Evolutionary conservation across 35 echinoderm and acorn worm genomes (phyloP).

Genomic region (Heliocidaris tuberculata): DNA sequence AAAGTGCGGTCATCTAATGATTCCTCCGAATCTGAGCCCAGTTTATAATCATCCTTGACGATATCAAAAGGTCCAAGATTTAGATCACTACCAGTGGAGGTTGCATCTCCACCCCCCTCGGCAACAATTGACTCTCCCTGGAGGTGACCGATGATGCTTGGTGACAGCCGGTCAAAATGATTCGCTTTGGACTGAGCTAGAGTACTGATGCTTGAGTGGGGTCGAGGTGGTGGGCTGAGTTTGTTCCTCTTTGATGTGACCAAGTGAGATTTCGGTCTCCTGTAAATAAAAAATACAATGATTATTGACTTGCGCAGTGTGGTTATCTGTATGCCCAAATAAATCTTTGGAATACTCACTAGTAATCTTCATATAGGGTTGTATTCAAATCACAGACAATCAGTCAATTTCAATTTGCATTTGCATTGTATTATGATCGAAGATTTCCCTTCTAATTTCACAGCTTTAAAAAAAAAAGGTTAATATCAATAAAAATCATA

Average conservation of each 20-base stretch:
- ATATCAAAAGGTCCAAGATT: conserved; percentile 85
- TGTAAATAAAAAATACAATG: conserved; percentile 37
- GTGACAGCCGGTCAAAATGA: conserved; percentile 67
- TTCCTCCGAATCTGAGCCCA: conserved; percentile 43
- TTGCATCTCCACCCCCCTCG: conserved; percentile 47
- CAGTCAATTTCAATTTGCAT: no score
- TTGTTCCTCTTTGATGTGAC: conserved; percentile 41
- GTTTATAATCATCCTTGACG: conserved; percentile 54
- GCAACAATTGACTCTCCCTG: background rate
- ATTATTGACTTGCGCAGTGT: background rate
- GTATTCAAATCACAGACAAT: no score
- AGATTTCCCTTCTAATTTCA: no score
- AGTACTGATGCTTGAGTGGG: conserved; percentile 30
- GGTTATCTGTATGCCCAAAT: no score
- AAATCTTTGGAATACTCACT: no score
- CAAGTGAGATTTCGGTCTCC: conserved; percentile 54
- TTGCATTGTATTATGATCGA: no score
- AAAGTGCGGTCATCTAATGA: background rate
- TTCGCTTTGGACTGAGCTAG: background rate
- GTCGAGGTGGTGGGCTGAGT: conserved; percentile 48
- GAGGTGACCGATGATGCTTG: conserved; percentile 67
- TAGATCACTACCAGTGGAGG: background rate
- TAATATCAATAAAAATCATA: no score
- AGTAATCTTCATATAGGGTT: no score
- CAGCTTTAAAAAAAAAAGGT: no score